phyloP scores from a whole-genome alignment of 1,140 invertebrate genomes.

The Cyphomyrmex costatus region DNA sequence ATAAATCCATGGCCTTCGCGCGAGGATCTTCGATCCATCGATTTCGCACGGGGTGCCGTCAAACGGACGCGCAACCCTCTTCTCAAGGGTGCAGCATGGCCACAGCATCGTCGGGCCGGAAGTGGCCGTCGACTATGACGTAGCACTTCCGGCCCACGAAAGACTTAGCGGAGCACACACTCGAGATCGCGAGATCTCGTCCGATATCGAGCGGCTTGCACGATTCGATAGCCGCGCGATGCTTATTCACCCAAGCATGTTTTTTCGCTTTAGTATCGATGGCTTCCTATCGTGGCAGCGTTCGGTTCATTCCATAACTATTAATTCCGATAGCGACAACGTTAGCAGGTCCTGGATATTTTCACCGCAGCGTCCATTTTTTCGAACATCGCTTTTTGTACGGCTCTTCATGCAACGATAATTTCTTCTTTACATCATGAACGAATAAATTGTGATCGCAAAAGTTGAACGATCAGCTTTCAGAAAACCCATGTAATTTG shows the following conservation, averaged over 20 bases:
- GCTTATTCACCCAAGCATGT: slow-evolving; percentile 24
- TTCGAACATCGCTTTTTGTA: slow-evolving; percentile 25
- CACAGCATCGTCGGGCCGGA: slow-evolving; percentile 71
- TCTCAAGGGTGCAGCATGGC: slow-evolving; percentile 35
- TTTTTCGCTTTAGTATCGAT: slow-evolving; percentile 52
- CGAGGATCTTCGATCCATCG: slow-evolving; percentile 77
- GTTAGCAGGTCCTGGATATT: slow-evolving; percentile 37
- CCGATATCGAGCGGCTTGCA: slow-evolving; percentile 20
- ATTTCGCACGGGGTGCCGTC: slow-evolving; percentile 56
- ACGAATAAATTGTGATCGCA: not conserved
- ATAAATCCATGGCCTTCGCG: slow-evolving; percentile 74
- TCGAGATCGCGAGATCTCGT: slow-evolving; percentile 61
- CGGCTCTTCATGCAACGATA: slow-evolving; percentile 45
- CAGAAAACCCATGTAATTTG: slow-evolving; percentile 24
- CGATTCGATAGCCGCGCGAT: slow-evolving; percentile 27
- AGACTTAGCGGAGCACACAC: slow-evolving; percentile 58
- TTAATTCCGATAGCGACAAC: slow-evolving; percentile 55
- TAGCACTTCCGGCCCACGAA: slow-evolving; percentile 78
- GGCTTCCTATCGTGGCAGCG: slow-evolving; percentile 23
- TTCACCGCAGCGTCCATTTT: slow-evolving; percentile 1
- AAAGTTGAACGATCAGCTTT: slow-evolving; percentile 25
- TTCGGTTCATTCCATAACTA: slow-evolving; percentile 20
- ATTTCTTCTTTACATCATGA: not conserved
- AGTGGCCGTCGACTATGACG: slow-evolving; percentile 77
- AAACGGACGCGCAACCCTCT: not conserved